Percentiles rank a stretch among this genome's conserved stretches.
Conservation (phyloP, 2,888 invertebrate genomes). For the Homarus gammarus region DNA sequence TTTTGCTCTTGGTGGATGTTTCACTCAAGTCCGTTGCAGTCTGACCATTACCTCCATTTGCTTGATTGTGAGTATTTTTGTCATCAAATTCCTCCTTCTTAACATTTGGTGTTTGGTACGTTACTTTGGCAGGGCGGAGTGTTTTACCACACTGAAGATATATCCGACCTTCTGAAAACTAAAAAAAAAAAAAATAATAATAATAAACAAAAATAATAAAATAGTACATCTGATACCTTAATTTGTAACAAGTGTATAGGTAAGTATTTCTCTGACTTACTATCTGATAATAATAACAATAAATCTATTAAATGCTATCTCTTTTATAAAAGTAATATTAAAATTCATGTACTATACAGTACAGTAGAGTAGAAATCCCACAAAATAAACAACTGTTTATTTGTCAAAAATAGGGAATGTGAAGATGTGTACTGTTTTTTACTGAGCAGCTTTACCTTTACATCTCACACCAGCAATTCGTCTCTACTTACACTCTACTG, state of each 20-base stretch:
- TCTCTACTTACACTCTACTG: too few relatives aligned
- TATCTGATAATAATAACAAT: too few relatives aligned
- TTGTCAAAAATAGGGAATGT: not conserved
- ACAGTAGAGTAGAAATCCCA: too few relatives aligned
- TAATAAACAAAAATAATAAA: not conserved
- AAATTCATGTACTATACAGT: too few relatives aligned
- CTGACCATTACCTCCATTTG: not conserved
- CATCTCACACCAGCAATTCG: too few relatives aligned
- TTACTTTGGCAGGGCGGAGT: slow-evolving; percentile 56
- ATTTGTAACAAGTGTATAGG: too few relatives aligned
- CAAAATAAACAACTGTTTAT: not conserved
- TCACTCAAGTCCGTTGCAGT: not conserved
- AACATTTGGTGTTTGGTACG: slow-evolving; percentile 13
- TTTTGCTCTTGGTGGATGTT: not conserved
- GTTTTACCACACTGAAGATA: slow-evolving; percentile 68
- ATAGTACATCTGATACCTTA: too few relatives aligned
- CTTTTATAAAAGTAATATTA: too few relatives aligned
- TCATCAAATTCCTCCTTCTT: slow-evolving; percentile 22
- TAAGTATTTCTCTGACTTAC: too few relatives aligned
- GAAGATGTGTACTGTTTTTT: too few relatives aligned
- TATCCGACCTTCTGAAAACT: slow-evolving; percentile 64
- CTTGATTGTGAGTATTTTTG: not conserved
- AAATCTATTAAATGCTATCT: too few relatives aligned
- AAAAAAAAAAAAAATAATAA: not conserved
- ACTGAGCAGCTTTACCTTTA: not conserved